phyloP scores from a whole-genome alignment of 2,797 vertebrate genomes.

The Erethizon dorsatum region DNA sequence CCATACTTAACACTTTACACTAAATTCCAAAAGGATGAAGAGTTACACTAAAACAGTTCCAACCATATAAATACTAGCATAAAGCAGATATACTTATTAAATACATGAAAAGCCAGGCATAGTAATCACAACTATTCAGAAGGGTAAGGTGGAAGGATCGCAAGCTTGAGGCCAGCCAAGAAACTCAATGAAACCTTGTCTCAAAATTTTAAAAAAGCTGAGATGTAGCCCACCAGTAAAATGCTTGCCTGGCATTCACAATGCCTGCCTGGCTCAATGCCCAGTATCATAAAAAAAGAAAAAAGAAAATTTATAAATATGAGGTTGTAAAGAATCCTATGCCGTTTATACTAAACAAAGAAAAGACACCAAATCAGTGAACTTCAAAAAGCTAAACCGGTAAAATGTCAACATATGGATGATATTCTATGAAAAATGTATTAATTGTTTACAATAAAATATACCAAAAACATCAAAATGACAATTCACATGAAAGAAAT shows the following conservation, averaged over 20 bases:
- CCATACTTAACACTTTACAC: background rate
- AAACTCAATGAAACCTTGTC: background rate
- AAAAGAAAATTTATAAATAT: background rate
- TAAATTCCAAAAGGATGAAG: conserved; percentile 24
- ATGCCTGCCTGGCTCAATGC: background rate
- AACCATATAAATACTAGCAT: background rate
- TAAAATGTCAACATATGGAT: background rate
- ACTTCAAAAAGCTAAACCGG: background rate
- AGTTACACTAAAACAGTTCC: background rate
- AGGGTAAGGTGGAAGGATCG: background rate
- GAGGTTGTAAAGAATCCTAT: background rate
- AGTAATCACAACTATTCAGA: background rate
- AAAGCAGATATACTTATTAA: conserved; percentile 19
- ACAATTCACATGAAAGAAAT: background rate
- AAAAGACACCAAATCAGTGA: background rate
- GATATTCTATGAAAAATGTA: conserved; percentile 24
- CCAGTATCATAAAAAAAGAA: background rate
- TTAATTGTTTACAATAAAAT: conserved; percentile 37
- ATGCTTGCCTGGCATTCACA: background rate
- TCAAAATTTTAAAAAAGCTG: background rate
- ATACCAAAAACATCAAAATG: background rate
- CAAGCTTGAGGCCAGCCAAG: background rate
- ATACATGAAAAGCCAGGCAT: background rate
- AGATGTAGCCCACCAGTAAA: background rate
- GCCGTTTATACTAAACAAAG: background rate